Percentiles rank a stretch among this genome's conserved stretches.
Evolutionary conservation across 2,113 vertebrate genomes (phyloP).

Genomic region (Bettongia penicillata): DNA sequence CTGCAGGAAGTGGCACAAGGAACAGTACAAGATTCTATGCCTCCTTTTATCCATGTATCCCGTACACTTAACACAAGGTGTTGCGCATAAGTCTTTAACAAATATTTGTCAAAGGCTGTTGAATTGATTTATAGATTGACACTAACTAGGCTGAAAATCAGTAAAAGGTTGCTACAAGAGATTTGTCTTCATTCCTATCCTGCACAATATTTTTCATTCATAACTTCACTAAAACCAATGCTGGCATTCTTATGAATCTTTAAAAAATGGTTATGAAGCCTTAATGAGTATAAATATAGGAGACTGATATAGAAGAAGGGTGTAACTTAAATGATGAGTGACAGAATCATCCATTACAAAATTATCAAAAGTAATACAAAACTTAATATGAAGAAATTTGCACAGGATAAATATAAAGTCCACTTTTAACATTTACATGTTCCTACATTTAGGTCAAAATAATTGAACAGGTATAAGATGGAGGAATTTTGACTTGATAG

Average conservation of each 20-base stretch:
- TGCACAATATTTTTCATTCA: background rate
- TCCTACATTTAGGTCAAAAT: background rate
- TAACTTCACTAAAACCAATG: background rate
- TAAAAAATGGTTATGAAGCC: background rate
- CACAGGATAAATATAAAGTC: background rate
- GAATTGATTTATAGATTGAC: background rate
- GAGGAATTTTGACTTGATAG: background rate
- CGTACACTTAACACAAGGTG: background rate
- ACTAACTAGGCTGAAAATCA: background rate
- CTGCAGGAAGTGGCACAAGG: background rate
- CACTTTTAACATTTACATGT: background rate
- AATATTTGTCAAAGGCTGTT: background rate
- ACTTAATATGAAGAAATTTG: background rate
- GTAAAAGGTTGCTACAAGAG: background rate
- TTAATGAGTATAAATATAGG: background rate
- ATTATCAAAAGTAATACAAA: background rate
- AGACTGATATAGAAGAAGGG: background rate
- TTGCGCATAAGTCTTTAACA: background rate
- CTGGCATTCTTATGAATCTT: background rate
- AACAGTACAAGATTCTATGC: background rate
- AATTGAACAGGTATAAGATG: background rate
- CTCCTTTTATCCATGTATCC: background rate
- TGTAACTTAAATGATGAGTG: background rate
- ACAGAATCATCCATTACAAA: background rate
- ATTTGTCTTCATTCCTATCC: background rate